Evolutionary conservation across 1,140 invertebrate genomes (phyloP).

Genomic region (Pygmarrhopalites habei): DNA sequence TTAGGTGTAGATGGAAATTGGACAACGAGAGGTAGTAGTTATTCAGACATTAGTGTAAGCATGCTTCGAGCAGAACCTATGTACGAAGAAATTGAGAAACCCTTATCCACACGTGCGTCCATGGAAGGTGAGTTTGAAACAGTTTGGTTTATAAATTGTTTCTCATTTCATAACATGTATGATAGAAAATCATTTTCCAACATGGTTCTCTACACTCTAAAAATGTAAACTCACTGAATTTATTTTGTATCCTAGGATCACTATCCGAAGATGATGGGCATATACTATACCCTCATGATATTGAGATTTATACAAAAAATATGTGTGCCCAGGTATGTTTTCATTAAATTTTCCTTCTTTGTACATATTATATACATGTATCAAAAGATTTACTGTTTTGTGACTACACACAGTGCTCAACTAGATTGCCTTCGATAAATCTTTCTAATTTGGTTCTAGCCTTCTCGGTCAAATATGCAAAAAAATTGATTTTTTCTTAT

Average conservation of each 20-base stretch:
- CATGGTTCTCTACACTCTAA: too few relatives aligned
- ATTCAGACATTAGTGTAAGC: conserved; percentile 36
- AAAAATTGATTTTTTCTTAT: conserved; percentile 7
- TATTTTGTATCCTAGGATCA: too few relatives aligned
- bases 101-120: conserved; percentile 36
- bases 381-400: neutral
- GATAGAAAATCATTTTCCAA: too few relatives aligned
- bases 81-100: conserved; percentile 39
- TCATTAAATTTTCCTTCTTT: neutral
- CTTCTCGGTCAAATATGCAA: neutral
- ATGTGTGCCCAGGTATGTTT: conserved; percentile 34
- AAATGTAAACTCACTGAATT: too few relatives aligned
- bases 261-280: conserved; percentile 38
- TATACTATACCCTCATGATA: conserved; percentile 35
- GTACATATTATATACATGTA: neutral
- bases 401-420: neutral
- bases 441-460: too few relatives aligned
- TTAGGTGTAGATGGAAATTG: conserved; percentile 38
- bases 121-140: conserved; percentile 33
- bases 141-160: too few relatives aligned
- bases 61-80: conserved; percentile 34
- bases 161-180: too few relatives aligned
- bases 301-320: conserved; percentile 36
- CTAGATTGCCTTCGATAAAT: too few relatives aligned
- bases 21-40: conserved; percentile 39